phyloP scores from a whole-genome alignment of 2,113 vertebrate species.

The Todiramphus chloris region DNA sequence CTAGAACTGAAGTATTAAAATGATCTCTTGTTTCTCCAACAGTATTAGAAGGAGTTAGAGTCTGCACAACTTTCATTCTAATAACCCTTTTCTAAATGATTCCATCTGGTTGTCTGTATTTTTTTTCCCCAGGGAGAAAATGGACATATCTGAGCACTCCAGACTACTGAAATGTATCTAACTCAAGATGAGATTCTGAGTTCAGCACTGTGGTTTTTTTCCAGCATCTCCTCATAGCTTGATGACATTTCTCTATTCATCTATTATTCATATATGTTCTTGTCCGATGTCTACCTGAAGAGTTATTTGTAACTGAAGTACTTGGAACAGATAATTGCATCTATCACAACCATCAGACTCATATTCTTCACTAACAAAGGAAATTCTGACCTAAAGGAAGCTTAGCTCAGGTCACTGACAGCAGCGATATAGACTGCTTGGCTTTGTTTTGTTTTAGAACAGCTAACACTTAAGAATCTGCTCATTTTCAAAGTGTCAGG shows the following conservation, averaged over 20 bases:
- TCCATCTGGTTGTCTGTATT: not conserved
- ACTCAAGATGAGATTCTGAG: not conserved
- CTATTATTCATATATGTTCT: slow-evolving; percentile 9
- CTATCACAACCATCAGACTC: not conserved
- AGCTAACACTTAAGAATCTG: not conserved
- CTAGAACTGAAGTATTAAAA: not conserved
- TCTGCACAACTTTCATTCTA: not conserved
- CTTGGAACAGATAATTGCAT: not conserved
- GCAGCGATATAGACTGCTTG: not conserved
- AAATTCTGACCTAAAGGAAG: not conserved
- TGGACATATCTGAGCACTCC: not conserved
- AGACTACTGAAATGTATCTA: not conserved
- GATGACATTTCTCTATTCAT: not conserved
- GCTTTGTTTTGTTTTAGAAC: not conserved
- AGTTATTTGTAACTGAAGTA: not conserved
- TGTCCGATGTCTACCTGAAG: not conserved
- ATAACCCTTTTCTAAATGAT: not conserved
- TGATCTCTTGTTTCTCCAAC: not conserved
- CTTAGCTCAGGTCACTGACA: not conserved
- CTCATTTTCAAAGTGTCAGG: not conserved
- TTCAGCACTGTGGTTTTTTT: not conserved
- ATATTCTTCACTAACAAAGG: not conserved
- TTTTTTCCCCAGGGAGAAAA: not conserved
- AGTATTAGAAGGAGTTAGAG: not conserved
- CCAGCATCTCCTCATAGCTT: not conserved